A percentile compares a stretch with the other conserved stretches of the same genome.
These are phyloP conservation scores for Nicator chloris DNA, from an alignment of 2,113 vertebrate species.

Conservation along the genomic window DNA sequence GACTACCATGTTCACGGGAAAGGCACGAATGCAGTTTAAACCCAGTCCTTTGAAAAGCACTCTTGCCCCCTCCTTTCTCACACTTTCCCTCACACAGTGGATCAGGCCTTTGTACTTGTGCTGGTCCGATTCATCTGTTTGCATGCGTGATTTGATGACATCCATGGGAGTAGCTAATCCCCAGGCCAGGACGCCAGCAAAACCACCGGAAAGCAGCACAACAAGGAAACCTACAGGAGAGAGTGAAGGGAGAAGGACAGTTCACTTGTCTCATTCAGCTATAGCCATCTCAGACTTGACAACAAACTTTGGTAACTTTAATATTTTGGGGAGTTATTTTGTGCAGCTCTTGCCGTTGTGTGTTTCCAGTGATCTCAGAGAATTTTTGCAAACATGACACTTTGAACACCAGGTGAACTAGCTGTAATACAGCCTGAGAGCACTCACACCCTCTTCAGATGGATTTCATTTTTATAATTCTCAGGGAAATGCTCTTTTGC, in stretches of 20 bases:
- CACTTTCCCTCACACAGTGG: conserved; percentile 81
- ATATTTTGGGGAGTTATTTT: not conserved
- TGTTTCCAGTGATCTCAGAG: not conserved
- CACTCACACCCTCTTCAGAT: not conserved
- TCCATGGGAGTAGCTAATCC: conserved; percentile 88
- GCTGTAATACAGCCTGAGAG: not conserved
- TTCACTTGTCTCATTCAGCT: not conserved
- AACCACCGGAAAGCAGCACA: conserved; percentile 85
- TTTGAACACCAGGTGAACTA: fast-evolving
- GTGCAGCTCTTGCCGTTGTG: not conserved
- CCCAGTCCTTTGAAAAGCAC: conserved; percentile 87
- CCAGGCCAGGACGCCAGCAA: conserved; percentile 85
- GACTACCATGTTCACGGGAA: conserved; percentile 90
- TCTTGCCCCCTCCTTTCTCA: conserved; percentile 74
- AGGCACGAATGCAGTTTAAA: conserved; percentile 87
- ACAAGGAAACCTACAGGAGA: conserved; percentile 69
- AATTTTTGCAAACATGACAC: not conserved
- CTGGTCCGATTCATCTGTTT: conserved; percentile 75
- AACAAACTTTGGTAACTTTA: not conserved
- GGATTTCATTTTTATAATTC: not conserved
- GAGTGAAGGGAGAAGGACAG: not conserved
- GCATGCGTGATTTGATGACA: conserved; percentile 89
- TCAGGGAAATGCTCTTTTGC: not conserved
- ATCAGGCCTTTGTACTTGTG: conserved; percentile 80
- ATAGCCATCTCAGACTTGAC: not conserved